phyloP scores from a whole-genome alignment of 1,140 invertebrate genomes.

The Diachasma alloeum region DNA sequence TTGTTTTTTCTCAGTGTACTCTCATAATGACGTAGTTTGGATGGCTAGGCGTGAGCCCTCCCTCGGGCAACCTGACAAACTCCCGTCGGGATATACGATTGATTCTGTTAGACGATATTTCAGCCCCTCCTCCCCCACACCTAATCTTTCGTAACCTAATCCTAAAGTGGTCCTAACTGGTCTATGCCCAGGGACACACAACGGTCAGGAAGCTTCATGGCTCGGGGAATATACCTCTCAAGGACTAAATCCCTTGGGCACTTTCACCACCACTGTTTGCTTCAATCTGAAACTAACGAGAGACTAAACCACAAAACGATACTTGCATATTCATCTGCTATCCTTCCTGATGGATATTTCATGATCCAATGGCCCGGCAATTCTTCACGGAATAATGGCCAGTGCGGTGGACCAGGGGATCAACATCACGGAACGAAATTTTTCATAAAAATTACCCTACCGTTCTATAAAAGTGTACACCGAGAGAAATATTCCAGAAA shows the following conservation, averaged over 20 bases:
- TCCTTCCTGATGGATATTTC: background rate
- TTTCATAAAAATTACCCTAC: too few species aligned
- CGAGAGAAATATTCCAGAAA: too few species aligned
- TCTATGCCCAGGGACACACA: constrained; percentile 12
- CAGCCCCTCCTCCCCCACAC: background rate
- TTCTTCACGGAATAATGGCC: background rate
- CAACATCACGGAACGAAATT: too few species aligned
- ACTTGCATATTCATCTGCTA: background rate
- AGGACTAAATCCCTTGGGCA: background rate
- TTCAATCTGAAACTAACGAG: background rate
- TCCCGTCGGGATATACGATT: background rate
- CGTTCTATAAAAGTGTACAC: too few species aligned
- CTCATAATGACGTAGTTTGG: background rate
- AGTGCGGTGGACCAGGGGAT: background rate
- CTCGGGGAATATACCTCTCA: background rate
- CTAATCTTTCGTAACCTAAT: constrained; percentile 29
- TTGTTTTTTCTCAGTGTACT: background rate
- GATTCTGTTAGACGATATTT: constrained; percentile 19
- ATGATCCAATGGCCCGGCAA: background rate
- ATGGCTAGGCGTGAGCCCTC: background rate
- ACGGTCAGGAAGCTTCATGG: constrained; percentile 2
- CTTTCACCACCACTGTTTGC: background rate
- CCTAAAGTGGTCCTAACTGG: constrained; percentile 7
- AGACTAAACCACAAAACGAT: background rate
- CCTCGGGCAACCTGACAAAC: background rate